phyloP scores from a whole-genome alignment of 2,888 invertebrate genomes.

The Antheraea yamamai region DNA sequence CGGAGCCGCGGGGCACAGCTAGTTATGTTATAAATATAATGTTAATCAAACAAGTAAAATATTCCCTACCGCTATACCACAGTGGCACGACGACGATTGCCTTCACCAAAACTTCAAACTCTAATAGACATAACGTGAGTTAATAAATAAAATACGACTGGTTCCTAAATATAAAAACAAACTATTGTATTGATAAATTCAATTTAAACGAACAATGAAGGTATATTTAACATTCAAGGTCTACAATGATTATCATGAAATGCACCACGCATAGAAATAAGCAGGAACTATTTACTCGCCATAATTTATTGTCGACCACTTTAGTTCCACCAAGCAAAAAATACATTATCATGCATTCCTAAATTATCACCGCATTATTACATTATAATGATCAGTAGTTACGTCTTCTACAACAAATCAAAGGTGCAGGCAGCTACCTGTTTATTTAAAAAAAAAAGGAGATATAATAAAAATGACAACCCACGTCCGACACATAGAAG shows the following conservation, averaged over 20 bases:
- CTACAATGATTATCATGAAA: background rate
- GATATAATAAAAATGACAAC: too few species aligned
- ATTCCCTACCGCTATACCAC: too few species aligned
- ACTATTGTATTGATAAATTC: slow-evolving; percentile 9
- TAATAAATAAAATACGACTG: background rate
- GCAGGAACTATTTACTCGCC: background rate
- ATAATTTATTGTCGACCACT: background rate
- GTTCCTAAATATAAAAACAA: background rate
- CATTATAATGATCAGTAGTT: too few species aligned
- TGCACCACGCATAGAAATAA: background rate
- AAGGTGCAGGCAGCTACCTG: too few species aligned
- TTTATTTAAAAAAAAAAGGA: too few species aligned
- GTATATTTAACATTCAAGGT: slow-evolving; percentile 10
- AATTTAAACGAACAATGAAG: slow-evolving; percentile 9
- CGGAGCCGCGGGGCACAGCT: too few species aligned
- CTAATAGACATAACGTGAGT: background rate
- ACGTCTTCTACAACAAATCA: too few species aligned
- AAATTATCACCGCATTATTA: background rate
- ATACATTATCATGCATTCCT: background rate
- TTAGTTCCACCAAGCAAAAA: background rate
- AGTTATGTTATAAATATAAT: too few species aligned
- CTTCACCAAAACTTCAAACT: too few species aligned
- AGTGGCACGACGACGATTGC: too few species aligned
- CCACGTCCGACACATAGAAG: too few species aligned
- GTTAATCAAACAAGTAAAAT: too few species aligned